Percentiles rank a stretch among this genome's conserved stretches.
Conservation (phyloP, 2,888 invertebrate species). For the Carcina quercana region DNA sequence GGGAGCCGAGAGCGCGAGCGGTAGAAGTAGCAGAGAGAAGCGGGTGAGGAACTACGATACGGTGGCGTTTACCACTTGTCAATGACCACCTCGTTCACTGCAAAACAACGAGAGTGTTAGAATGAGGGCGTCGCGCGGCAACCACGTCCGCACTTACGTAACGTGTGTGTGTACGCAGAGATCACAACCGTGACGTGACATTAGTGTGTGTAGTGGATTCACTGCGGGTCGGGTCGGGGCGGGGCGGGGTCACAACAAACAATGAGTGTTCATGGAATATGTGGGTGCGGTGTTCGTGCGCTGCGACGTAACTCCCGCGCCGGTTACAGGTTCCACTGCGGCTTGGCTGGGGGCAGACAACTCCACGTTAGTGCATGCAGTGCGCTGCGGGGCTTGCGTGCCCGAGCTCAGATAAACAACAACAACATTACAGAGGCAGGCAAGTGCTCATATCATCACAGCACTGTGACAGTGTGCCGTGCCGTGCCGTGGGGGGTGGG, state of each 20-base stretch:
- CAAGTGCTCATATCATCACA: too few relatives aligned
- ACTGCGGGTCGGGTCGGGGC: too few relatives aligned
- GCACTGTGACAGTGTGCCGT: too few relatives aligned
- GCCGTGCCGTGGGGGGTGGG: slow-evolving; percentile 17
- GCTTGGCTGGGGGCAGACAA: slow-evolving; percentile 70
- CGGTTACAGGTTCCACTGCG: slow-evolving; percentile 65
- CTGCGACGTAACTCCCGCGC: slow-evolving; percentile 47
- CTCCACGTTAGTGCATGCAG: slow-evolving; percentile 66
- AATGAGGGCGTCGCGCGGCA: slow-evolving; percentile 46
- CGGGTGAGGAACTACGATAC: slow-evolving; percentile 65
- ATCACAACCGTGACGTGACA: slow-evolving; percentile 68
- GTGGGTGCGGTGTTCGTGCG: slow-evolving; percentile 64
- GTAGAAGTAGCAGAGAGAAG: slow-evolving; percentile 64
- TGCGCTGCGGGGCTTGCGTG: slow-evolving; percentile 9
- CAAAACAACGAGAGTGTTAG: slow-evolving; percentile 72
- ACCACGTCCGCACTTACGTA: slow-evolving; percentile 57
- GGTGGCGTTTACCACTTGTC: slow-evolving; percentile 79
- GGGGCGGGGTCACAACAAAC: slow-evolving; percentile 74
- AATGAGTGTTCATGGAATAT: slow-evolving; percentile 73
- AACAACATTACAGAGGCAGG: too few relatives aligned
- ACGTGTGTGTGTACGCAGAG: slow-evolving; percentile 55
- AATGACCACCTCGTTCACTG: slow-evolving; percentile 82
- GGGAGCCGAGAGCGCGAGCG: slow-evolving; percentile 56
- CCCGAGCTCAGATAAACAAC: too few relatives aligned
- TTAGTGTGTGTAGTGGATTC: slow-evolving; percentile 69